phyloP scores from a whole-genome alignment of 92 coral and sea anemone genomes.

The Actinernus sp. region DNA sequence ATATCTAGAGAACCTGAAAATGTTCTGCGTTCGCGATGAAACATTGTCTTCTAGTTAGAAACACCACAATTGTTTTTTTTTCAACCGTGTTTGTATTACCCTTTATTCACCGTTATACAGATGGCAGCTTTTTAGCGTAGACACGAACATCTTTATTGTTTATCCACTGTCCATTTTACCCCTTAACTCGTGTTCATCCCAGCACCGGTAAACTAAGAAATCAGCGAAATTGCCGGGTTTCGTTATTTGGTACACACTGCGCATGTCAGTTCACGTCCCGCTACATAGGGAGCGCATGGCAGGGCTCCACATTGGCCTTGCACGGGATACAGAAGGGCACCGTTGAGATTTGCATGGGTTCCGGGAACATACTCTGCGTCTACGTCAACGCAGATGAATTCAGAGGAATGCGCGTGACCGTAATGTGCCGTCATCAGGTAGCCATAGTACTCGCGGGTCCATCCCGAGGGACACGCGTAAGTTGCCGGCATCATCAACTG shows the following conservation, averaged over 20 bases:
- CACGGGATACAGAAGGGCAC: conserved; percentile 57
- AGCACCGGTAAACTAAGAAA: too few relatives aligned
- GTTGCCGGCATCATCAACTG: conserved; percentile 70
- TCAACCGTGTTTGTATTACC: too few relatives aligned
- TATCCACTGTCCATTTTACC: too few relatives aligned
- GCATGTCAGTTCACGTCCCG: conserved; percentile 71
- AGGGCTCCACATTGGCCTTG: conserved; percentile 58
- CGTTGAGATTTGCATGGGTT: conserved; percentile 22
- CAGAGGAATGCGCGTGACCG: conserved; percentile 25
- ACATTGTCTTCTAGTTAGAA: too few relatives aligned
- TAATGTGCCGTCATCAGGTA: conserved; percentile 71
- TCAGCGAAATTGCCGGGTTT: too few relatives aligned
- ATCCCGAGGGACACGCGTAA: conserved; percentile 71
- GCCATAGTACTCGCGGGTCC: conserved; percentile 78
- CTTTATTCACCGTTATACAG: too few relatives aligned
- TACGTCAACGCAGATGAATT: conserved; percentile 66
- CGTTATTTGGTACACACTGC: conserved; percentile 75
- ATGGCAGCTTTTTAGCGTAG: too few relatives aligned
- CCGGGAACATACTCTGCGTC: conserved; percentile 59
- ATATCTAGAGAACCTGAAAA: too few relatives aligned
- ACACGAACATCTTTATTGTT: too few relatives aligned
- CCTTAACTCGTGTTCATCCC: too few relatives aligned
- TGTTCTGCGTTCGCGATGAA: too few relatives aligned
- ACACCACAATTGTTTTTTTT: too few relatives aligned
- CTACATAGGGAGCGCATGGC: conserved; percentile 65